Percentiles rank a stretch among this genome's conserved stretches.
Conservation (phyloP, 2,888 invertebrate genomes). For the Ophonus ardosiacus region DNA sequence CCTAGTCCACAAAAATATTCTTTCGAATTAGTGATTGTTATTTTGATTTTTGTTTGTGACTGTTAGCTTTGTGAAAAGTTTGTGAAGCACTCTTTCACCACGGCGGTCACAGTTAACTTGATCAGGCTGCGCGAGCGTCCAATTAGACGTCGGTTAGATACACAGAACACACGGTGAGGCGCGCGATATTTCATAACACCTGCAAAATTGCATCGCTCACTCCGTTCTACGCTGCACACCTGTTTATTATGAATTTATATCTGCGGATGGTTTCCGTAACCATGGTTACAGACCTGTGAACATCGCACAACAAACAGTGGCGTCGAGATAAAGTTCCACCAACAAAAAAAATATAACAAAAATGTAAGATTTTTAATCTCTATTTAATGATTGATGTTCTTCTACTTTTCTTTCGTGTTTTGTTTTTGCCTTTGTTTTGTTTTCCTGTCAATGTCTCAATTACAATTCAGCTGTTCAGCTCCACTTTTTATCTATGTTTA, state of each 20-base stretch:
- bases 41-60: background rate
- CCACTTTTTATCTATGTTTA: constrained; percentile 41
- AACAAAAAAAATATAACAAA: background rate
- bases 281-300: constrained; percentile 48
- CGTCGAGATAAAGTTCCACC: background rate
- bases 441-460: background rate
- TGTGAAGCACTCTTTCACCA: background rate
- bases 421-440: background rate
- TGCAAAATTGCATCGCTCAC: constrained; percentile 44
- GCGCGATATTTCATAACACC: constrained; percentile 51
- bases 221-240: constrained; percentile 6
- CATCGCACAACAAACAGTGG: constrained; percentile 17
- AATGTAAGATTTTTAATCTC: too few species aligned
- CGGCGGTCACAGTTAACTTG: constrained; percentile 49
- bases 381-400: too few species aligned
- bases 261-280: constrained; percentile 50
- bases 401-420: background rate
- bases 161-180: background rate
- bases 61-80: background rate
- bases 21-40: background rate
- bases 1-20: too few species aligned
- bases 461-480: constrained; percentile 24
- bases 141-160: constrained; percentile 30
- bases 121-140: constrained; percentile 36
- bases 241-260: constrained; percentile 59